phyloP scores from a whole-genome alignment of 2,797 vertebrate genomes.

The Pseudomugil tenellus region DNA sequence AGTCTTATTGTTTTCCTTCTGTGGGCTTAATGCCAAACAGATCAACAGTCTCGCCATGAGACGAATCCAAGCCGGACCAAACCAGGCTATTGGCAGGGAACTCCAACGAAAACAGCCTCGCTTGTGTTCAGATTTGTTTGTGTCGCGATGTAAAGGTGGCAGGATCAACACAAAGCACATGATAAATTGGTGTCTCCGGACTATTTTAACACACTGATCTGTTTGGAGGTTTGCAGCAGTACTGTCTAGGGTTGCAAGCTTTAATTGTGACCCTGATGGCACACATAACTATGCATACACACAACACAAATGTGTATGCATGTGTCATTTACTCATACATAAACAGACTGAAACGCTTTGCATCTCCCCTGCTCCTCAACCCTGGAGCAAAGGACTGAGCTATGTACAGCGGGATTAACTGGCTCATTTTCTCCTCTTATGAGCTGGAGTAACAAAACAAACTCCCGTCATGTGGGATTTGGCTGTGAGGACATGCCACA shows the following conservation, averaged over 20 bases:
- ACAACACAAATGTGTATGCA: conserved; percentile 5
- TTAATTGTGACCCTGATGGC: conserved; percentile 36
- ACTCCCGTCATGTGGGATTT: conserved; percentile 59
- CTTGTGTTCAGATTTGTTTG: conserved; percentile 60
- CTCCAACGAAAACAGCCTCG: conserved; percentile 39
- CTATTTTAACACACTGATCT: conserved; percentile 63
- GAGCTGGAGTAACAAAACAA: conserved; percentile 73
- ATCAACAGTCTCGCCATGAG: conserved; percentile 53
- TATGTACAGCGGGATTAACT: conserved; percentile 71
- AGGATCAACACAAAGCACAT: conserved; percentile 43
- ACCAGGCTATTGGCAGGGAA: conserved; percentile 50
- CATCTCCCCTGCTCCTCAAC: conserved; percentile 45
- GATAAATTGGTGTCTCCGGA: conserved; percentile 54
- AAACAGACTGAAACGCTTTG: conserved; percentile 31
- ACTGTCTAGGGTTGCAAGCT: conserved; percentile 39
- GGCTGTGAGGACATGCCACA: conserved; percentile 50
- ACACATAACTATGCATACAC: conserved; percentile 27
- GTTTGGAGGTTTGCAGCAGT: conserved; percentile 40
- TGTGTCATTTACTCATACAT: conserved; percentile 29
- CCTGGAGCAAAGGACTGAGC: conserved; percentile 51
- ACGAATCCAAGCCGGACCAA: conserved; percentile 53
- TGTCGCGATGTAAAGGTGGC: conserved; percentile 50
- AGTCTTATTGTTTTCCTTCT: conserved; percentile 67
- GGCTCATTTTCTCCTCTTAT: conserved; percentile 77
- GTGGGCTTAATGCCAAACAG: conserved; percentile 57